Conservation (phyloP, 2,888 invertebrate species). For the Eumerus sabulonum region DNA sequence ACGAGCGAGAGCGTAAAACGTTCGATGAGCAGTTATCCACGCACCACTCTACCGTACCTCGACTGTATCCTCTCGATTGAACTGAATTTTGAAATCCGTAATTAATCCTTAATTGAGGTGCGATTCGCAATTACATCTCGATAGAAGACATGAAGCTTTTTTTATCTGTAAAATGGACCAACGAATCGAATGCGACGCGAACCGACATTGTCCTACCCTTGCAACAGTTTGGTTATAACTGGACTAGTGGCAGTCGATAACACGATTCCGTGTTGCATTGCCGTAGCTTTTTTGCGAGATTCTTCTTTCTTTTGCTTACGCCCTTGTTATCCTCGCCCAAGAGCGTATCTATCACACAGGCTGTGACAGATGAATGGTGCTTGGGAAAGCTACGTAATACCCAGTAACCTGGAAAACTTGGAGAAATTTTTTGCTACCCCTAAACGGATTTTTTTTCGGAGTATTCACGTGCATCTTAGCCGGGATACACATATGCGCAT, state of each 20-base stretch:
- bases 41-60: no score
- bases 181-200: constrained; percentile 46
- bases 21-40: background rate
- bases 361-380: constrained; percentile 55
- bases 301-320: constrained; percentile 8
- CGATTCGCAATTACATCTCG: constrained; percentile 19
- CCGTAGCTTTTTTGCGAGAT: constrained; percentile 55
- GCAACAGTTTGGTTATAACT: constrained; percentile 69
- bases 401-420: constrained; percentile 40
- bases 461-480: constrained; percentile 32
- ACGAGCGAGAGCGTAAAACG: background rate
- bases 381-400: constrained; percentile 33
- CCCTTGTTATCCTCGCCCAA: constrained; percentile 56
- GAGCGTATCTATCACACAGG: constrained; percentile 34
- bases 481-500: constrained; percentile 40
- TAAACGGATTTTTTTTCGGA: constrained; percentile 33
- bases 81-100: constrained; percentile 8
- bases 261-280: constrained; percentile 60
- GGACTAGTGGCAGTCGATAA: constrained; percentile 53
- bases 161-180: constrained; percentile 26
- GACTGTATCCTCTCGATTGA: background rate
- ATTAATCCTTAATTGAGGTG: constrained; percentile 49
- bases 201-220: constrained; percentile 66
- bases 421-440: constrained; percentile 21
- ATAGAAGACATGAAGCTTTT: constrained; percentile 40